phyloP scores from a whole-genome alignment of 2,888 invertebrate species.

The Ochropacha duplaris region DNA sequence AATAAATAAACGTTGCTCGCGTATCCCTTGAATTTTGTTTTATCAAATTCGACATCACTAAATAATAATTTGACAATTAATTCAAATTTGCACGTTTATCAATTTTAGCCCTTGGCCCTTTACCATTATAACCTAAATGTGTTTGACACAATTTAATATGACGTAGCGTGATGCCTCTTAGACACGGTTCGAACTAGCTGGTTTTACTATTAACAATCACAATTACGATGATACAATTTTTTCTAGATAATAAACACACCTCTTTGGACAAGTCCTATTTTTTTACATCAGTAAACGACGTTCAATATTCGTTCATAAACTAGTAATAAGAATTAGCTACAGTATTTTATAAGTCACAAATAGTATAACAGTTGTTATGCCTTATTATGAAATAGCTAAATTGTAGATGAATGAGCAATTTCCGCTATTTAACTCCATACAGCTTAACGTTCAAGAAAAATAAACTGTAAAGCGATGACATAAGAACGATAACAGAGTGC shows the following conservation, averaged over 20 bases:
- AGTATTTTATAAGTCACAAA: background rate
- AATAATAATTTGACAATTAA: background rate
- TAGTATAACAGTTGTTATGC: background rate
- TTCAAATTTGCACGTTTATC: conserved; percentile 9
- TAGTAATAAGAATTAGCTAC: background rate
- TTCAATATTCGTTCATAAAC: background rate
- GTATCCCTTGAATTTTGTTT: background rate
- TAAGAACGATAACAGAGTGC: background rate
- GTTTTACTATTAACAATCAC: conserved; percentile 14
- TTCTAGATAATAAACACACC: background rate
- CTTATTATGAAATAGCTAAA: background rate
- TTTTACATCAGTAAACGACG: background rate
- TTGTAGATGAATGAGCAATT: background rate
- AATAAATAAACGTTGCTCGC: conserved; percentile 20
- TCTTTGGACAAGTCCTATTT: conserved; percentile 2
- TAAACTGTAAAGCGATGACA: background rate
- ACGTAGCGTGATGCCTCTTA: conserved; percentile 35
- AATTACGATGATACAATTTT: conserved; percentile 16
- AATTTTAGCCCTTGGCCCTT: conserved; percentile 20
- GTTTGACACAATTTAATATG: conserved; percentile 51
- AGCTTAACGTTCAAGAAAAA: background rate
- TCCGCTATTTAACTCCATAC: background rate
- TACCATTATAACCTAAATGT: conserved; percentile 25
- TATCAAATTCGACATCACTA: background rate
- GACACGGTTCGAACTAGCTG: conserved; percentile 18